phyloP scores from a whole-genome alignment of 2,113 vertebrate species.

The Myrmecobius fasciatus region DNA sequence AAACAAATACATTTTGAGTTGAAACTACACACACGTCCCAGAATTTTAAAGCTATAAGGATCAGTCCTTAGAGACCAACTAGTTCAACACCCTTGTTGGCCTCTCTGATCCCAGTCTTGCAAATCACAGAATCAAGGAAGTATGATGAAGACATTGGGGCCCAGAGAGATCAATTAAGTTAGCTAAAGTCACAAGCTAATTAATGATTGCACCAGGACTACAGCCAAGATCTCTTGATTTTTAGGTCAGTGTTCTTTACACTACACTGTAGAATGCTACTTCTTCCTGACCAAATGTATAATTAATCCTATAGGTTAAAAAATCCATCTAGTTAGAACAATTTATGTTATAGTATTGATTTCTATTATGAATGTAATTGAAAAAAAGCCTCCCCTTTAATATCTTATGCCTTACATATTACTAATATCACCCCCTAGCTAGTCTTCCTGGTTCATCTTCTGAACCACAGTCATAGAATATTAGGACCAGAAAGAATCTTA shows the following conservation, averaged over 20 bases:
- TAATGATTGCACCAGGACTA: not conserved
- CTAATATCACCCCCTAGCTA: not conserved
- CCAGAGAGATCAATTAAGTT: not conserved
- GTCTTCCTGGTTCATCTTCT: not conserved
- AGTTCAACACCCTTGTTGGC: not conserved
- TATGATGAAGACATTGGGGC: not conserved
- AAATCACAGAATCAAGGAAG: not conserved
- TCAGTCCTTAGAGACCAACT: not conserved
- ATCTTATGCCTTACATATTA: not conserved
- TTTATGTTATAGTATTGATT: not conserved
- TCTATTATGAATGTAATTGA: not conserved
- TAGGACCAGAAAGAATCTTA: not conserved
- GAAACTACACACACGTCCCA: not conserved
- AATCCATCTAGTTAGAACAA: not conserved
- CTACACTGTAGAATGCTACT: not conserved
- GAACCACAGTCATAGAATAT: not conserved
- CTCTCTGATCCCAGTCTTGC: not conserved
- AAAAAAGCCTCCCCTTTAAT: not conserved
- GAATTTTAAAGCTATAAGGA: conserved; percentile 53
- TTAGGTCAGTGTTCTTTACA: not conserved
- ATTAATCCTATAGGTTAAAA: conserved; percentile 7
- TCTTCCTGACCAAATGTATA: not conserved
- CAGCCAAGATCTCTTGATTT: not conserved
- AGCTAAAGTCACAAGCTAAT: conserved; percentile 25
- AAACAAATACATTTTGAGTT: not conserved